These are phyloP conservation scores for Nylanderia fulva DNA, from an alignment of 1,140 invertebrate genomes.

Conservation along the genomic window DNA sequence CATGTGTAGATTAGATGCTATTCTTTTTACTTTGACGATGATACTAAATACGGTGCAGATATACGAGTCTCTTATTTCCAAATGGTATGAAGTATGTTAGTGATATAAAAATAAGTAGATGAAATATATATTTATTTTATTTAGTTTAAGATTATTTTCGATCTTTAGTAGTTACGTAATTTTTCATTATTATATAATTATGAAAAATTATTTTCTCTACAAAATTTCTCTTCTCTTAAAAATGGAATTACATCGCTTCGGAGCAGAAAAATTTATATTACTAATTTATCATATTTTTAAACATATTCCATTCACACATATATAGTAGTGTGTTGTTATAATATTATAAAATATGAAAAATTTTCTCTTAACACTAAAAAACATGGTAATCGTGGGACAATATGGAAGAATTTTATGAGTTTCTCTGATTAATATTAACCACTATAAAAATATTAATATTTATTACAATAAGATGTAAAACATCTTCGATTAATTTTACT, in stretches of 20 bases:
- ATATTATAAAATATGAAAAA: too few relatives aligned
- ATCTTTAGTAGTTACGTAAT: neutral
- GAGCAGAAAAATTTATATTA: neutral
- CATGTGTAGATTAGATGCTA: constrained; percentile 44
- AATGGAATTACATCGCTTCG: neutral
- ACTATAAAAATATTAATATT: too few relatives aligned
- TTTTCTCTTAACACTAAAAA: too few relatives aligned
- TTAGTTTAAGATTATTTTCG: neutral
- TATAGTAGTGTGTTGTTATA: too few relatives aligned
- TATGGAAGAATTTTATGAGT: too few relatives aligned
- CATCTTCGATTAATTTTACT: too few relatives aligned
- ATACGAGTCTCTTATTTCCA: neutral
- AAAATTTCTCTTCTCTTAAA: neutral
- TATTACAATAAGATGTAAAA: too few relatives aligned
- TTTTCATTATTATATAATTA: too few relatives aligned
- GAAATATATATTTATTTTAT: neutral
- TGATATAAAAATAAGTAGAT: neutral
- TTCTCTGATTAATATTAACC: too few relatives aligned
- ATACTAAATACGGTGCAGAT: neutral
- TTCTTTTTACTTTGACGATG: constrained; percentile 10
- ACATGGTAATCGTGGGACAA: neutral
- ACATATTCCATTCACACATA: neutral
- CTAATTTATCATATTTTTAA: neutral
- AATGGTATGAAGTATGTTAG: neutral
- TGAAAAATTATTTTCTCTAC: too few relatives aligned